These are phyloP conservation scores for Microcebus lehilahytsara DNA, from an alignment of 2,113 vertebrate species.

Conservation along the genomic window DNA sequence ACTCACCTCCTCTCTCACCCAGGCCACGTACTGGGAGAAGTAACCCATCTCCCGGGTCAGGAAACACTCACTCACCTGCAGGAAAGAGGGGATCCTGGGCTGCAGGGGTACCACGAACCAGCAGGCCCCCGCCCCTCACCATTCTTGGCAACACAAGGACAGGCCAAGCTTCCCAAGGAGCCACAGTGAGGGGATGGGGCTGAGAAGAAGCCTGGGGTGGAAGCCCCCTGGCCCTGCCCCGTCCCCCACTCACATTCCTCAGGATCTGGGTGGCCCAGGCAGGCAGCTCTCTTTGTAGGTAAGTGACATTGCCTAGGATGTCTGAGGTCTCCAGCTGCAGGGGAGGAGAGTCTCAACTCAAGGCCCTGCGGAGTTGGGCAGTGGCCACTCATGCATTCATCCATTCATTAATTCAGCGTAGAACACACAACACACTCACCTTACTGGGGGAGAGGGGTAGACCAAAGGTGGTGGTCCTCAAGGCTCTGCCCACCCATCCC, in stretches of 20 bases:
- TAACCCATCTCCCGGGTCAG: constrained; percentile 76
- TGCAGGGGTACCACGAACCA: not conserved
- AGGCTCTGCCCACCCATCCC: not conserved
- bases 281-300: constrained; percentile 72
- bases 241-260: constrained; percentile 77
- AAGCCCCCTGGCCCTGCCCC: not conserved
- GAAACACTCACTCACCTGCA: constrained; percentile 84
- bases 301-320: constrained; percentile 33
- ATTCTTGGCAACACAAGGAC: not conserved
- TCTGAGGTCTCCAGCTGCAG: constrained; percentile 70
- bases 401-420: not conserved
- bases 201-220: not conserved
- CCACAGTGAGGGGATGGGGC: not conserved
- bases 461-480: not conserved
- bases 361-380: not conserved
- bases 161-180: not conserved
- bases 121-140: not conserved
- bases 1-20: constrained; percentile 84
- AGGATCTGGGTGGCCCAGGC: constrained; percentile 72
- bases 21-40: constrained; percentile 82
- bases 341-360: not conserved
- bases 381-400: not conserved
- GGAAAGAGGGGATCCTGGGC: not conserved
- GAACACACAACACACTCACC: not conserved
- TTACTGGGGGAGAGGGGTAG: not conserved